Percentiles rank a stretch among this genome's conserved stretches.
phyloP scores from a whole-genome alignment of 2,797 vertebrate species.

The Coilia nasus region DNA sequence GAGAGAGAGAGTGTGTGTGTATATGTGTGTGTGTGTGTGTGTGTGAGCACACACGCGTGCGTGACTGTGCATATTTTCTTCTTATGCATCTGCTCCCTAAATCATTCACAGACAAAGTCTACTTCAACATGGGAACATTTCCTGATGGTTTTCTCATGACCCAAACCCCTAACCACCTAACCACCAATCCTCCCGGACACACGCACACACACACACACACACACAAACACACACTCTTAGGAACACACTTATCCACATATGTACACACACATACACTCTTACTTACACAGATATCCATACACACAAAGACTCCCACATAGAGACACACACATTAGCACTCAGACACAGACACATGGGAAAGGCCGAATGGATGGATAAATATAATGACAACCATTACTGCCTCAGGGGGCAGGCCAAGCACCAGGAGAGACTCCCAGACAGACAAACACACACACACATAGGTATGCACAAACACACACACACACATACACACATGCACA shows the following conservation, averaged over 20 bases:
- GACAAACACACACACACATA: neutral
- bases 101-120: conserved; percentile 36
- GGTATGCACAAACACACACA: neutral
- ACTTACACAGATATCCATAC: conserved; percentile 3
- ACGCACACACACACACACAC: conserved; percentile 22
- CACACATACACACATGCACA: conserved; percentile 26
- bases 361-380: neutral
- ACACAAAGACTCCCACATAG: conserved; percentile 9
- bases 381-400: conserved; percentile 4
- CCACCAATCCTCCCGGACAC: conserved; percentile 19
- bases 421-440: neutral
- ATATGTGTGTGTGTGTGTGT: neutral
- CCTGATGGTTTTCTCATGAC: conserved; percentile 20
- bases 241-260: too few relatives aligned
- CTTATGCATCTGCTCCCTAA: neutral
- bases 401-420: neutral
- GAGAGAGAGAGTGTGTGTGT: neutral
- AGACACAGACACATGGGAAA: conserved; percentile 7
- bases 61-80: too few relatives aligned
- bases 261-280: too few relatives aligned
- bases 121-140: conserved; percentile 41
- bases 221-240: neutral
- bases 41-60: neutral
- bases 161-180: neutral
- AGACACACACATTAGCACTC: neutral